Conservation (phyloP, 2,797 vertebrate genomes). For the Ptychadena robeensis region DNA sequence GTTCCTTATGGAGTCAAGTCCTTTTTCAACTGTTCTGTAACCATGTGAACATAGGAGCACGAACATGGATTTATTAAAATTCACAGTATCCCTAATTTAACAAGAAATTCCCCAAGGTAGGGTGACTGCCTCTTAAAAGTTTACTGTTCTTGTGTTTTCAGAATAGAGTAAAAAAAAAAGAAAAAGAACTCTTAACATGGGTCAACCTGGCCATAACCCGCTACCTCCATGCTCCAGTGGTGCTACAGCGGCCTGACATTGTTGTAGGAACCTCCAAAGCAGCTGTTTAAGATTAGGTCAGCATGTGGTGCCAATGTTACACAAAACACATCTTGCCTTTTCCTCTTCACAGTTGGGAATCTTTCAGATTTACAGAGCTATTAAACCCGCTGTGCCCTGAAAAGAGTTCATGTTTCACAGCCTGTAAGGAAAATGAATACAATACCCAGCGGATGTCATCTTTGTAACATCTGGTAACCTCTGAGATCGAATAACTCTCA, state of each 20-base stretch:
- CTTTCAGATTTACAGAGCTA: constrained; percentile 41
- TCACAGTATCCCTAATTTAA: too few species aligned
- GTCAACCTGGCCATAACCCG: too few species aligned
- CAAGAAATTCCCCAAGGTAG: too few species aligned
- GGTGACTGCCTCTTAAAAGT: too few species aligned
- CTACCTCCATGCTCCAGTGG: neutral
- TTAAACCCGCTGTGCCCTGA: constrained; percentile 23
- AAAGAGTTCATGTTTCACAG: constrained; percentile 49
- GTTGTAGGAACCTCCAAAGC: constrained; percentile 13
- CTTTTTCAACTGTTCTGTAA: neutral
- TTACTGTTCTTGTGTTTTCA: too few species aligned
- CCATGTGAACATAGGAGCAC: too few species aligned
- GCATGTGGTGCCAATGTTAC: constrained; percentile 27
- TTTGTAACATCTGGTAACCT: constrained; percentile 41
- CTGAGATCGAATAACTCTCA: constrained; percentile 25
- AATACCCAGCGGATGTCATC: constrained; percentile 35
- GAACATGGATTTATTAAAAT: too few species aligned
- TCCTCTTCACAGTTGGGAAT: constrained; percentile 38
- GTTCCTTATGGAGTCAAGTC: neutral
- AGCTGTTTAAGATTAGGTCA: constrained; percentile 54
- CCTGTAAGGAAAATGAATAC: constrained; percentile 26
- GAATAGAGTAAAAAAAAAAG: too few species aligned
- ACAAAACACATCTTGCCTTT: constrained; percentile 39
- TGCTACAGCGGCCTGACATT: constrained; percentile 7
- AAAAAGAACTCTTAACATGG: neutral